These are phyloP conservation scores for Rhadina sibilatrix DNA, from an alignment of 2,113 vertebrate genomes.

Conservation along the genomic window DNA sequence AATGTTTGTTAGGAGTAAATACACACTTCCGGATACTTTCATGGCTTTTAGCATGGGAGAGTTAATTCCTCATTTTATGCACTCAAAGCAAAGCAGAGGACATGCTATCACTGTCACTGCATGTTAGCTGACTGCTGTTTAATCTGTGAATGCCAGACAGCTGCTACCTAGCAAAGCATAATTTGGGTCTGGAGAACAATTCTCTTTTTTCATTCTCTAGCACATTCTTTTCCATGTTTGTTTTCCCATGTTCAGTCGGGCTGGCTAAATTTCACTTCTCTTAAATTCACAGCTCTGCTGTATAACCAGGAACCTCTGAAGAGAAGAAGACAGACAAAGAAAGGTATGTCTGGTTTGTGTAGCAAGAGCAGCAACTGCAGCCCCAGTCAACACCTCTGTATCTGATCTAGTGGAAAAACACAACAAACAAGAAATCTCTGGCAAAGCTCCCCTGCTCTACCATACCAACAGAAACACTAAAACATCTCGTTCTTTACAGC, in stretches of 20 bases:
- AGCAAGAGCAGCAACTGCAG: neutral
- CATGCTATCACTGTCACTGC: neutral
- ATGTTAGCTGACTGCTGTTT: conserved; percentile 2
- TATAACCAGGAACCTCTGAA: neutral
- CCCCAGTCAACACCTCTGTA: neutral
- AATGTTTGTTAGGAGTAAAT: neutral
- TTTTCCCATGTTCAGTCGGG: conserved; percentile 33
- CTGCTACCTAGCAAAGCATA: conserved; percentile 42
- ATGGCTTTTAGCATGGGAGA: neutral
- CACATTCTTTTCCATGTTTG: conserved; percentile 45
- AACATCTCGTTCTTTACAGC: neutral
- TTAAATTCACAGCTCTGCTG: neutral
- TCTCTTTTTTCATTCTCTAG: conserved; percentile 25
- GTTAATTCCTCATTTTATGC: conserved; percentile 17
- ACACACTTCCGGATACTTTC: neutral
- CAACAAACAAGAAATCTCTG: neutral
- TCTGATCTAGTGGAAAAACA: neutral
- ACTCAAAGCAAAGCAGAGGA: conserved; percentile 5
- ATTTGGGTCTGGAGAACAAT: conserved; percentile 25
- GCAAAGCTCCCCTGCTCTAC: neutral
- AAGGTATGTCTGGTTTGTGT: neutral
- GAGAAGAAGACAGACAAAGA: neutral
- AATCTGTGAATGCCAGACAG: conserved; percentile 45
- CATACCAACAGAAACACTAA: neutral
- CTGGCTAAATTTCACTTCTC: neutral